Evolutionary conservation across 2,113 vertebrate genomes (phyloP).

Genomic region (Aphelocoma coerulescens): DNA sequence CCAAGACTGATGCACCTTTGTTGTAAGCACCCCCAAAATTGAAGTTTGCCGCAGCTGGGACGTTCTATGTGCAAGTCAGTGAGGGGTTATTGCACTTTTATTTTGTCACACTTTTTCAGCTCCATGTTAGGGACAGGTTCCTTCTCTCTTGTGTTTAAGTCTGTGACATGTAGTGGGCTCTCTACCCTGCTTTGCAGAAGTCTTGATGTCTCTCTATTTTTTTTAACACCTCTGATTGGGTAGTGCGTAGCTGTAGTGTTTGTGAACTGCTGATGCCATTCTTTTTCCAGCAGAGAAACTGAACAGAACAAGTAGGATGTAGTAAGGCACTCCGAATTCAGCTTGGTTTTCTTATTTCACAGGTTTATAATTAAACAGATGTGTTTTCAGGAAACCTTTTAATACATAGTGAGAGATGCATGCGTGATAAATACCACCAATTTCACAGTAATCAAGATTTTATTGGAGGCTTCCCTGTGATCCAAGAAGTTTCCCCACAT

Average conservation of each 20-base stretch:
- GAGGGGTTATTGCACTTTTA: neutral
- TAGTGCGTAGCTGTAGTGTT: neutral
- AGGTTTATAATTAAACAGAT: neutral
- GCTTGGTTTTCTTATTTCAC: neutral
- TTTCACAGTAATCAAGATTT: neutral
- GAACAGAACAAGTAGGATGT: neutral
- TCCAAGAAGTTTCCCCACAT: neutral
- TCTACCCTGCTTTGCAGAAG: too few species aligned
- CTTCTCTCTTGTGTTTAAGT: neutral
- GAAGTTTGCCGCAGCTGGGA: neutral
- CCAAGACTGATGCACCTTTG: neutral
- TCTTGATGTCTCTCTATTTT: neutral
- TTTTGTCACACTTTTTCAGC: neutral
- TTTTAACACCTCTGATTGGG: neutral
- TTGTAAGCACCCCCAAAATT: neutral
- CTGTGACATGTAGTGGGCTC: neutral
- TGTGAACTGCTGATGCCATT: accelerated
- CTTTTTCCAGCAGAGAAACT: neutral
- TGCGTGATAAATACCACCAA: neutral
- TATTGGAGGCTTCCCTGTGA: neutral
- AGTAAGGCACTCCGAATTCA: neutral
- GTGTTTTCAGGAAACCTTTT: neutral
- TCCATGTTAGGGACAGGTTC: accelerated
- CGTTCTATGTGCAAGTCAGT: accelerated
- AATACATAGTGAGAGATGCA: neutral